Base-by-base conservation (phyloP, 2,888 invertebrate genomes). In the Hanleya hanleyi region DNA sequence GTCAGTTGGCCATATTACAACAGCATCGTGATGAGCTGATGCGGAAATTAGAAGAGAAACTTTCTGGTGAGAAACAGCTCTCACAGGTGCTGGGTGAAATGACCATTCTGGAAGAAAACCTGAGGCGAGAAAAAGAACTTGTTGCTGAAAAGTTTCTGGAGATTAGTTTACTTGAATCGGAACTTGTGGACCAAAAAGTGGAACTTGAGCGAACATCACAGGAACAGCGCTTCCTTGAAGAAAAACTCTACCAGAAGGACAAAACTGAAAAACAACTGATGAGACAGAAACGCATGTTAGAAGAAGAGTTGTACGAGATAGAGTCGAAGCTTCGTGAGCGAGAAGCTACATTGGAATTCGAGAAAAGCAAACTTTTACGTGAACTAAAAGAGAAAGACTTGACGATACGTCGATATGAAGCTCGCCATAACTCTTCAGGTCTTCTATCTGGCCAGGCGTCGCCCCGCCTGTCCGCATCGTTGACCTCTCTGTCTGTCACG, bases 201-300 rank as follows among this genome's bases (percentile, higher is more conserved):
- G 81, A 81, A 36, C 67, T 87, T 6, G 85, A 85, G 35, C 80
- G 80, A 70, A 80, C 82, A 49, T 75, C 79, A 51, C 72, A 80
- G 64, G 82, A 84, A 37, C 84, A 86, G 69, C 77, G 80, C 47
- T 80, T 81, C 37, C 73, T 88, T n/a, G 87, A 88, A 68, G 85
- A 86, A 61, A 72, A 84, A 0, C 76, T 87, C 26, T 78, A 83
- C 62, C 80, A 86, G 68, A 87, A 87, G 69, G 85, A 87, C 57
- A 47, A 79, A 61, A 83, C 83, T 38, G 86, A 88, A 71, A 80
- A 81, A 64, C 83, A 86, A 67, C 74, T 87, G 22, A 83, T 84
- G 84, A 78, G 80, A 51, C 86, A 87, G 70, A 87, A 87, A 67
- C 76, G 86, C 15, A 69, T 85, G 6, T 76, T 86, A 38, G 86